phyloP scores from a whole-genome alignment of 2,113 vertebrate species.

The Mixornis gularis region DNA sequence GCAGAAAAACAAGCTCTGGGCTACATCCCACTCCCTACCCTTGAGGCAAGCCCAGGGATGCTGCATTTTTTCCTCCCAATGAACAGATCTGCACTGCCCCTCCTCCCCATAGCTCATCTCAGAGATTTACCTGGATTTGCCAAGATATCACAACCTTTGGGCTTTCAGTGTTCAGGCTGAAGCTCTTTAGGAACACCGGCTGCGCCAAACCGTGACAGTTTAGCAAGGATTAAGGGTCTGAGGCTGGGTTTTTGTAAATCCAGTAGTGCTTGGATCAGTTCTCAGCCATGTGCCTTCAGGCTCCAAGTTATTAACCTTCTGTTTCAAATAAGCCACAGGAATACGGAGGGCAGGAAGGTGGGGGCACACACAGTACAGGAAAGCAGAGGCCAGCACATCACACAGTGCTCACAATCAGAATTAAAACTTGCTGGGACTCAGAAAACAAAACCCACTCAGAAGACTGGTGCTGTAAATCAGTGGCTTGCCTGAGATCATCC shows the following conservation, averaged over 20 bases:
- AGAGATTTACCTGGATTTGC: not conserved
- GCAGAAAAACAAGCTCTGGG: not conserved
- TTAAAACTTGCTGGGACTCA: not conserved
- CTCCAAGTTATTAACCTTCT: slow-evolving; percentile 35
- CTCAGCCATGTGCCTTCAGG: not conserved
- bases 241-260: not conserved
- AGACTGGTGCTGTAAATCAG: not conserved
- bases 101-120: not conserved
- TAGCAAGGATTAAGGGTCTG: slow-evolving; percentile 17
- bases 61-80: not conserved
- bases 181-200: not conserved
- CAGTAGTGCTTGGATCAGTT: slow-evolving; percentile 6
- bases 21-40: not conserved
- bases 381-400: not conserved
- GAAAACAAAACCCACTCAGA: not conserved
- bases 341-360: not conserved
- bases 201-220: not conserved
- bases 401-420: not conserved
- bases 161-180: not conserved
- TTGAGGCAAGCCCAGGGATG: fast-evolving
- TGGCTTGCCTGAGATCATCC: not conserved
- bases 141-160: not conserved
- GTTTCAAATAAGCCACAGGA: slow-evolving; percentile 9
- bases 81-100: not conserved
- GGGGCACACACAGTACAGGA: fast-evolving